Base-by-base conservation (phyloP, 1,140 invertebrate species). In the Tigriopus japonicus region DNA sequence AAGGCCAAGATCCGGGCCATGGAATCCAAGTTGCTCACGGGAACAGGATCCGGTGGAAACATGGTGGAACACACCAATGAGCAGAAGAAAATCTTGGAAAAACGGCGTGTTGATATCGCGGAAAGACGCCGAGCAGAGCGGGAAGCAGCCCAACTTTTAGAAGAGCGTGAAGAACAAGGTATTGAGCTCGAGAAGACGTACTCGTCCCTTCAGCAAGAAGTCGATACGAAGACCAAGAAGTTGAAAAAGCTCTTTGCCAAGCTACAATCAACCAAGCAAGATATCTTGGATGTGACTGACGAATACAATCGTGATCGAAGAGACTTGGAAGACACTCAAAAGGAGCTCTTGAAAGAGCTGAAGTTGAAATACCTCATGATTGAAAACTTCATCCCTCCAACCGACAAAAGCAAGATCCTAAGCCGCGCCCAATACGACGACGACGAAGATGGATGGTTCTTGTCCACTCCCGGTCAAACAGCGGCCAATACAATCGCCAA, bases 351-450 rank as follows among this genome's bases (percentile, higher is more conserved):
- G 66, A 78, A 80, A 66, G 77, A 86, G 66, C 71, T 89, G 52
- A 84, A 87, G 65, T 74, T 86, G n/a, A 81, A 83, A 62, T 80
- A 86, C 68, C 75, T 95, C 10, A 86, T 96, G 45, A 92, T 97
- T 61, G 92, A 97, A 67, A 95, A 95, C 72, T 98, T 98, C 71
- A 90, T 98, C 68, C 92, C 93, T 12, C 76, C 80, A 2, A 87
- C 91, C 66, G 88, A 95, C 52, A 84, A 88, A 66, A 80, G 82
- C 52, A 82, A 85, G 66, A 80, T 96, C n/a, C 65, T 81, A 72
- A 65, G 80, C 80, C 66, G 82, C 80, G 66, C 76, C 28, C 76
- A 80, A 23, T 94, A 85, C 72, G 87, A 94, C 70, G 91, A 96
- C 66, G 84, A 87, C 67, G 76, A 41, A 52, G 87, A 95, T 71